Conservation (phyloP, 2,113 vertebrate species). For the Triplophysa rosa region DNA sequence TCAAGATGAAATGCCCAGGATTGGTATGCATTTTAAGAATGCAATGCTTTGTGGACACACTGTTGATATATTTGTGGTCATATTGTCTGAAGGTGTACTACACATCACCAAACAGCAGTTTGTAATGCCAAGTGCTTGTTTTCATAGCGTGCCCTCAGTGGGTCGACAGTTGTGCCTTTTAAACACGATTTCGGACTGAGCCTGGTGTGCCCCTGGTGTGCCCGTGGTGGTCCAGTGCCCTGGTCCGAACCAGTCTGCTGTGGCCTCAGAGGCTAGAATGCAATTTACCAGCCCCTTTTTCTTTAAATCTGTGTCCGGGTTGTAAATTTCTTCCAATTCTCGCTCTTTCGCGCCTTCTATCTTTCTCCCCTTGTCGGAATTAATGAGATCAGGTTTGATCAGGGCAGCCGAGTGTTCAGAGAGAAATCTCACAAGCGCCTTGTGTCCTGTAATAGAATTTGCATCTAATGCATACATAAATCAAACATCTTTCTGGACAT, state of each 20-base stretch:
- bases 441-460: constrained; percentile 99
- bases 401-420: constrained; percentile 99
- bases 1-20: too few relatives aligned
- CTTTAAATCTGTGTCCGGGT: constrained; percentile 86
- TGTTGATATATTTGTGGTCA: too few relatives aligned
- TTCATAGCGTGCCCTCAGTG: neutral
- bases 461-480: constrained; percentile 99
- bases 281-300: constrained; percentile 82
- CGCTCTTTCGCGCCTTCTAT: constrained; percentile 75
- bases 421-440: constrained; percentile 98
- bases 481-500: constrained; percentile 99
- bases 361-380: constrained; percentile 98
- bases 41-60: too few relatives aligned
- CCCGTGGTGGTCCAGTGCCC: constrained; percentile 40
- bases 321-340: constrained; percentile 99
- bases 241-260: constrained; percentile 50
- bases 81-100: neutral
- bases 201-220: constrained; percentile 13
- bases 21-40: too few relatives aligned
- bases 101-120: neutral
- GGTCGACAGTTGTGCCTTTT: constrained; percentile 10
- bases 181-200: constrained; percentile 35
- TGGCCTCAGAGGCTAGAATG: constrained; percentile 70
- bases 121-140: constrained; percentile 3
- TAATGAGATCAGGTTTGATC: constrained; percentile 99